Percentiles rank a stretch among this genome's conserved stretches.
phyloP scores from a whole-genome alignment of 2,797 vertebrate species.

The Sciurus vulgaris region DNA sequence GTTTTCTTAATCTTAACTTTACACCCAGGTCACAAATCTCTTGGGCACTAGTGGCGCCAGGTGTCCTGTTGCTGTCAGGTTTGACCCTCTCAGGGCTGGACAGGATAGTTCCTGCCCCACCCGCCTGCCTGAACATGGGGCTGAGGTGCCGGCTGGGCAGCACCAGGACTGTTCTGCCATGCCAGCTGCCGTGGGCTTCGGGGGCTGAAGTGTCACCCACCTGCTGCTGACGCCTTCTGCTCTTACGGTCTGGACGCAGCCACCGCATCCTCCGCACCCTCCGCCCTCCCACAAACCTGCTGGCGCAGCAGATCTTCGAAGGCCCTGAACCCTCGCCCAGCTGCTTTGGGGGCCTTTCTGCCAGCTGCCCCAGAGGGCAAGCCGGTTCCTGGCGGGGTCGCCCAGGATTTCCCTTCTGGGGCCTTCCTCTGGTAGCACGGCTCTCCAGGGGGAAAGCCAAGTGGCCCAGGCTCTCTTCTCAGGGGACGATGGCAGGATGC shows the following conservation, averaged over 20 bases:
- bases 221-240: background rate
- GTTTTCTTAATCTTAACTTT: background rate
- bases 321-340: rapidly evolving
- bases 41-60: background rate
- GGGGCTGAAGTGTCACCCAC: background rate
- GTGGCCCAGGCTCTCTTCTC: background rate
- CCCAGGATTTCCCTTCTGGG: background rate
- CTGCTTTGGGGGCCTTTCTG: background rate
- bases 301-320: background rate
- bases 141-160: background rate
- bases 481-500: background rate
- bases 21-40: background rate
- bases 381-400: background rate
- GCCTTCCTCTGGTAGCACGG: rapidly evolving
- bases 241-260: background rate
- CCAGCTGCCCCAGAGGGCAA: conserved; percentile 14
- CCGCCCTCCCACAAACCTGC: background rate
- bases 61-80: background rate
- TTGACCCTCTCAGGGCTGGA: background rate
- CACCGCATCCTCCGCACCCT: too few relatives aligned
- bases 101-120: background rate
- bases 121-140: background rate
- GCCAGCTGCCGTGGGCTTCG: background rate
- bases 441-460: background rate
- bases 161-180: background rate